Evolutionary conservation across 64 coral and sea anemone genomes (phyloP).

Genomic region (Stichodactyla mertensii): DNA sequence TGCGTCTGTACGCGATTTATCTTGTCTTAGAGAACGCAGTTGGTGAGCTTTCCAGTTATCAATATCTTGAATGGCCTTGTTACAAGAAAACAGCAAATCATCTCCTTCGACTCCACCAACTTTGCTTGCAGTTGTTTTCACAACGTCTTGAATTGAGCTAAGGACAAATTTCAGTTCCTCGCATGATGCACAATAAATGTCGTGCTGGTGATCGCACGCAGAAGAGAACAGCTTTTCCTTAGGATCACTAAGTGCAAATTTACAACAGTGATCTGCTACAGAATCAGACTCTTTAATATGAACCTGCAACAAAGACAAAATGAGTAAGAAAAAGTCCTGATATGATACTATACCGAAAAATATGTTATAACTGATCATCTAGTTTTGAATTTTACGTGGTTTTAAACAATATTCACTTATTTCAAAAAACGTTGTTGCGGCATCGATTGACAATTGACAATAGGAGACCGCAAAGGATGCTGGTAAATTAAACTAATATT

Average conservation of each 20-base stretch:
- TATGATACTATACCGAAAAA: neutral
- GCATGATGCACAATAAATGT: slow-evolving; percentile 26
- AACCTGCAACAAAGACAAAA: neutral
- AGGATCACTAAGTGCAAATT: slow-evolving; percentile 16
- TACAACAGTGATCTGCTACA: neutral
- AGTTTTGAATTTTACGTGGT: neutral
- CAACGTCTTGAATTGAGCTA: neutral
- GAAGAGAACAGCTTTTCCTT: neutral
- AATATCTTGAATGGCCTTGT: slow-evolving; percentile 3
- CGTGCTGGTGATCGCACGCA: slow-evolving; percentile 20
- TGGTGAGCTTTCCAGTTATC: slow-evolving; percentile 27
- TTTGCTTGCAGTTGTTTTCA: neutral
- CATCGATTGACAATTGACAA: too few species aligned
- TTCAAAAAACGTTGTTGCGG: too few species aligned
- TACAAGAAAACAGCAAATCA: slow-evolving; percentile 19
- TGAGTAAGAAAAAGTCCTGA: too few species aligned
- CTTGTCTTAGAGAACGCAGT: slow-evolving; percentile 7
- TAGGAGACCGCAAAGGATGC: too few species aligned
- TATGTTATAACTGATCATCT: neutral
- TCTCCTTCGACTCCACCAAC: neutral
- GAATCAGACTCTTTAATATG: neutral
- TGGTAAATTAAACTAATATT: neutral
- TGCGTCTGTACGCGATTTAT: neutral
- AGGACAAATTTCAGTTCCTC: slow-evolving; percentile 30
- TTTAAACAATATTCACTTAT: neutral